Base-by-base conservation (phyloP, 2,113 vertebrate genomes). In the Leptocoma aspasia region DNA sequence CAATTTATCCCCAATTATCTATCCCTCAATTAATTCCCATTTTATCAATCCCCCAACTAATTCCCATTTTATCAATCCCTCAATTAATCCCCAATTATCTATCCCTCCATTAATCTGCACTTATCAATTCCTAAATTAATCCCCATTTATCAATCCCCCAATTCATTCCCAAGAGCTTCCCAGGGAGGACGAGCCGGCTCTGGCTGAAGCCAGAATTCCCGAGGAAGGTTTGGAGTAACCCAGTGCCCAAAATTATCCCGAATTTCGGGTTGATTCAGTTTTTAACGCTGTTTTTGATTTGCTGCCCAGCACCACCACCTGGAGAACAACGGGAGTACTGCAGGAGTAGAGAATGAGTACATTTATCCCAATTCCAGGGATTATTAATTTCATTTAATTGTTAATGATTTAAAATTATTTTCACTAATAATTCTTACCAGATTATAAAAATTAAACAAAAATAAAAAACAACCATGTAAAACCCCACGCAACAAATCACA, bases 271-370 rank as follows among this genome's bases (percentile, higher is more conserved):
- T 30, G 17, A 3, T 16, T 56, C 17, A 5, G 7, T 2, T 75
- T 42, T 47, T 20, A 12, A 22, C 0, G 2, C 31, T 10, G 52
- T 15, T 54, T 45, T 35, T 11, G 5, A 66, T 71, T 30, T 42
- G 50, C 93, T 96, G 95, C 94, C 88, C 82, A 52, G 7, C 30
- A 91, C 21, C 95, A 54, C 94, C 96, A 92, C 5, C 95, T 95
- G 96, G 52, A 94, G 96, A 78, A 53, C 27, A 23, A 17, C 2
- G 0, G 1, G 44, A 70, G 94, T 27, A 96, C 90, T 95, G 39
- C 93, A 90, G 63, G 61, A 76, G 54, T 6, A 52, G 50, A 15
- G 27, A 1, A 4, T 5, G 50, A 82, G 69, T 0, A 22, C 26
- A 15, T 24, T 8, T 22, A 28, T 52, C 22, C 20, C 45, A 5